Base-by-base conservation (phyloP, 2,113 vertebrate species). In the Chionodraco myersi region DNA sequence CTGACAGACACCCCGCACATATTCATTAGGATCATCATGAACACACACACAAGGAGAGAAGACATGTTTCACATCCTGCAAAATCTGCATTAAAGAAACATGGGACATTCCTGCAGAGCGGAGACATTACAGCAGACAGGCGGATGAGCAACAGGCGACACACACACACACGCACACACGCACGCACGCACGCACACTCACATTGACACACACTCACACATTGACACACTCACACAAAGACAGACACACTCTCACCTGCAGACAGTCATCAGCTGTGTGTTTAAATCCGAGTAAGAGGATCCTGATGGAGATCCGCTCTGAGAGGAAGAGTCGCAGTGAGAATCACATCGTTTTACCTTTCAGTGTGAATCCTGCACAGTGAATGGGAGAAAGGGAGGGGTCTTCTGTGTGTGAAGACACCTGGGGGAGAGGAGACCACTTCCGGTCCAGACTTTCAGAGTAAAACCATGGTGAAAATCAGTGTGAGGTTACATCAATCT, bases 71-170 rank as follows among this genome's bases (percentile, higher is more conserved):
- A 1, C n/a, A 53, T 4, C 4, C 61, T 6, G 3, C 4, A 9
- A 0, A 1, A 6, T 18, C 1, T 16, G 11, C 21, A 21, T 21
- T 21, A 21, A 21, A 4, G 10, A 21, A 13, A 1, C 10, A 34
- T 13, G 0, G n/a, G 14, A 67, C 65, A 54, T 26, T 64, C 18
- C 18, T 16, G 1, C 30, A 66, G 15, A 45, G 0, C 75, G 51
- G 51, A 52, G 65, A 70, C 64, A 57, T 41, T 7, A 52, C 75
- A 11, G 36, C 36, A 60, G 65, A 83, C 36, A 52, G 47, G 76
- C 77, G 41, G 2, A 63, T 72, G 77, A 89, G 94, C 94, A 95
- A 95, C 94, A 95, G 94, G 94, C 94, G 94, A 90, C 90, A 91
- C 89, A 26, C 36, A 41, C 36, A 21, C 21, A 1, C 21, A 21